These are phyloP conservation scores for Menidia menidia DNA, from an alignment of 2,797 vertebrate genomes.

Conservation along the genomic window DNA sequence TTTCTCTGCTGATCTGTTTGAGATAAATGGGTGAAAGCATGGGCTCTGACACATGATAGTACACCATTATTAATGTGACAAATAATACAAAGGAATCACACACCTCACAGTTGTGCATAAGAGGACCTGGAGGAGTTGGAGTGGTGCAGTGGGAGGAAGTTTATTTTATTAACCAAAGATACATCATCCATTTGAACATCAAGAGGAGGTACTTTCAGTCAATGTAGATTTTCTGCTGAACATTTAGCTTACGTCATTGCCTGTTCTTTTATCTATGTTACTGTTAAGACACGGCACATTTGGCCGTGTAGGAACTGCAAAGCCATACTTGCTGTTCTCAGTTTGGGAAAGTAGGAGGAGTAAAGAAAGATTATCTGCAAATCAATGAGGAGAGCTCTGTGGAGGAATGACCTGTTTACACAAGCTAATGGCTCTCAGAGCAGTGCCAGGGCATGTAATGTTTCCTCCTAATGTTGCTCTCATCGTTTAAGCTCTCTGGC, in stretches of 20 bases:
- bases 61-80: constrained; percentile 28
- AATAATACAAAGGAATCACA: constrained; percentile 27
- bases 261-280: neutral
- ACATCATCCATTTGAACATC: constrained; percentile 2
- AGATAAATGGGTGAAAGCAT: constrained; percentile 39
- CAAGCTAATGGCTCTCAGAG: constrained; percentile 69
- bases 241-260: neutral
- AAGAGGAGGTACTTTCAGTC: constrained; percentile 9
- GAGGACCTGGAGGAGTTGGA: neutral
- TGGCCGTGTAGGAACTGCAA: constrained; percentile 24
- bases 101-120: constrained; percentile 13
- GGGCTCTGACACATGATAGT: constrained; percentile 20
- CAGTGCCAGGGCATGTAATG: constrained; percentile 60
- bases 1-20: constrained; percentile 14
- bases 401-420: constrained; percentile 71
- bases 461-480: constrained; percentile 61
- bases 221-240: constrained; percentile 11
- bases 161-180: constrained; percentile 3
- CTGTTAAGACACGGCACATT: constrained; percentile 17
- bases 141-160: constrained; percentile 12
- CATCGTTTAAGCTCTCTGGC: constrained; percentile 34
- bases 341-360: constrained; percentile 40
- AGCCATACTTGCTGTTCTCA: constrained; percentile 21
- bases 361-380: constrained; percentile 57
- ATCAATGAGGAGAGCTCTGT: constrained; percentile 61